Conservation (phyloP, 2,797 vertebrate genomes). For the Ctenochaetus hawaiiensis region DNA sequence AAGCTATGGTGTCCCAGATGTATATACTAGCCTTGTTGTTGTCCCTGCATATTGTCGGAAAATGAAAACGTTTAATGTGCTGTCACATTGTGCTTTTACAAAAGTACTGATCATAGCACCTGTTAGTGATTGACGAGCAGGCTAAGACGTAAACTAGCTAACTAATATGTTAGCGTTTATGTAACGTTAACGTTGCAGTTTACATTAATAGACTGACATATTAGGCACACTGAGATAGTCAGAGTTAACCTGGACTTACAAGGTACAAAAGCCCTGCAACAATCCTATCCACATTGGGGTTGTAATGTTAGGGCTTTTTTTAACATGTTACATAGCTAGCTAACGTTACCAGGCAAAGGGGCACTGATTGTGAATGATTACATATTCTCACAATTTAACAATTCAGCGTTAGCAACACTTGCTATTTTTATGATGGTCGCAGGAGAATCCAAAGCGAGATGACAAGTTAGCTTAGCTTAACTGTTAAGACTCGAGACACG, state of each 20-base stretch:
- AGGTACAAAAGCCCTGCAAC: background rate
- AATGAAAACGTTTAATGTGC: background rate
- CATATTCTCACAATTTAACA: too few species aligned
- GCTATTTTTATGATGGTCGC: background rate
- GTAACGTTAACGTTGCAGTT: too few species aligned
- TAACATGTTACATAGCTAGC: background rate
- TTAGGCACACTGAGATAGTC: background rate
- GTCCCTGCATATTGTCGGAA: background rate
- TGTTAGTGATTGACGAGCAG: slow-evolving; percentile 1
- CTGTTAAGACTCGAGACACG: background rate
- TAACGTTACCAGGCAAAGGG: background rate
- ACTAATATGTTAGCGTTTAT: background rate
- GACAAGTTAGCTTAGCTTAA: background rate
- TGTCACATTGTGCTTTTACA: too few species aligned
- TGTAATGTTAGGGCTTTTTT: background rate
- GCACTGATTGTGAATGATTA: too few species aligned
- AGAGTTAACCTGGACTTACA: too few species aligned
- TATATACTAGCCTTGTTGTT: background rate
- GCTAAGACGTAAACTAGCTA: too few species aligned
- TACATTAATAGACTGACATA: background rate
- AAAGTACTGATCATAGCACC: too few species aligned
- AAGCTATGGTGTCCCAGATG: background rate
- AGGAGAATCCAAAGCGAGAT: background rate
- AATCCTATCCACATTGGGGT: rapidly evolving
- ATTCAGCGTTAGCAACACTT: background rate